Base-by-base conservation (phyloP, 35 echinoderm and acorn worm species). In the Nesometra sesokonis region DNA sequence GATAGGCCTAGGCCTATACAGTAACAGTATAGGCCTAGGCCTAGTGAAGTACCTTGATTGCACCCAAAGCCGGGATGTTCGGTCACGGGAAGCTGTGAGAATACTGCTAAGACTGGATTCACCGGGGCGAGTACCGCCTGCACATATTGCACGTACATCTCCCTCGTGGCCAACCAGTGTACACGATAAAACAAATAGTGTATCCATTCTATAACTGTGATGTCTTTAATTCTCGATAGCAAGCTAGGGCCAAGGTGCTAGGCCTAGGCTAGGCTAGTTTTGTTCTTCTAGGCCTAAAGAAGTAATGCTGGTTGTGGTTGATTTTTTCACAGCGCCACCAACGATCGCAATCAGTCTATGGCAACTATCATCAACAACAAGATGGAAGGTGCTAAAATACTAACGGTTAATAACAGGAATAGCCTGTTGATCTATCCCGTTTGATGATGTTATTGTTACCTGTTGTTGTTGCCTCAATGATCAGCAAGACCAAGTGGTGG, bases 121-220 rank as follows among this genome's bases (percentile, higher is more conserved):
- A 23, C 91, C 87, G 78, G 57, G 88, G 32, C 40, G 86, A 33
- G 86, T 92, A 40, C 52, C 52, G 38, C n/a, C n/a, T 4, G 89
- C 88, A 77, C 82, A 82, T 32, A 97, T 87, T 21, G 95, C 95
- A 34, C 95, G 82, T 4, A 97, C 89, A 84, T 97, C 95, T 36
- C 88, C 81, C 88, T 97, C 95, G 86, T 97, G 95, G 32, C 95
- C 95, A n/a, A 80, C 23, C 31, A 97, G 85, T 86, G 86, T 85
- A 89, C 91, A 93, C 17, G 91, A 93, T 21, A 93, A 81, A 79
- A 87, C 91, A 82, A 85, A 96, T 67, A 27, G 23, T 67, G 52
- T 2, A 13, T 67, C 52, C 52, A 67, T 67, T 67, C 0, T 67
- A 67, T 27, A 67, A 43, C 5, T 43, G 38, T 43, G 15, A 7